Base-by-base conservation (phyloP, 2,888 invertebrate species). In the Nemurella pictetii region DNA sequence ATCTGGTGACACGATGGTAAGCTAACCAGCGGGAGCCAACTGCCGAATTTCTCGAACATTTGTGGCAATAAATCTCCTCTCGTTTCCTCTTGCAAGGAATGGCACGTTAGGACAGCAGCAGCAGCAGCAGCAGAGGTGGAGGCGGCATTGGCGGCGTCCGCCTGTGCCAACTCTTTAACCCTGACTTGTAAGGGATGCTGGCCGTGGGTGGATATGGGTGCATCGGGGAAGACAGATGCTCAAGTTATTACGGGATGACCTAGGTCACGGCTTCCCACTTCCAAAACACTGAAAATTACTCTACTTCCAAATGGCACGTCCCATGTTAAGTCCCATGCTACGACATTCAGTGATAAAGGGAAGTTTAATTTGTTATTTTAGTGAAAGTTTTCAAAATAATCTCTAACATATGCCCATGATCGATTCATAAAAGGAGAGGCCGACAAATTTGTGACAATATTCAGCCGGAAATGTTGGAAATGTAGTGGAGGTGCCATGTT, bases 251-350 rank as follows among this genome's bases (percentile, higher is more conserved):
- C 55, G 55, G 28, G 72, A 29, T 82, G 82, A 82, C 82, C 82
- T 82, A 82, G 82, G 82, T 82, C 82, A 29, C 55, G 29, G 55
- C 82, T 82, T 82, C 82, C 82, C 26, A 72, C 82, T 82, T 82
- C 82, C 55, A 72, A 27, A 82, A 82, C 82, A 82, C 29, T 28
- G 72, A 72, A 82, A 82, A 55, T 72, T 82, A 82, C 82, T 82
- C 72, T 25, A 26, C 9, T 75, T 75, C 78, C 12, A n/a, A 30
- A 30, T 30, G 28, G 2, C 78, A 29, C 78, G 28, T 55, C 55
- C 20, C 35, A 35, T 35, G 4, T 12, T 55, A 55, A 55, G 55
- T 55, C 55, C 55, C 55, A 55, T 20, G 20, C 5, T 55, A 15
- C 15, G 55, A 55, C 9, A 55, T 20, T 20, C 55, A 12, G 55